These are phyloP conservation scores for Corythornis madagascariensis DNA, from an alignment of 2,113 vertebrate genomes.

Conservation along the genomic window DNA sequence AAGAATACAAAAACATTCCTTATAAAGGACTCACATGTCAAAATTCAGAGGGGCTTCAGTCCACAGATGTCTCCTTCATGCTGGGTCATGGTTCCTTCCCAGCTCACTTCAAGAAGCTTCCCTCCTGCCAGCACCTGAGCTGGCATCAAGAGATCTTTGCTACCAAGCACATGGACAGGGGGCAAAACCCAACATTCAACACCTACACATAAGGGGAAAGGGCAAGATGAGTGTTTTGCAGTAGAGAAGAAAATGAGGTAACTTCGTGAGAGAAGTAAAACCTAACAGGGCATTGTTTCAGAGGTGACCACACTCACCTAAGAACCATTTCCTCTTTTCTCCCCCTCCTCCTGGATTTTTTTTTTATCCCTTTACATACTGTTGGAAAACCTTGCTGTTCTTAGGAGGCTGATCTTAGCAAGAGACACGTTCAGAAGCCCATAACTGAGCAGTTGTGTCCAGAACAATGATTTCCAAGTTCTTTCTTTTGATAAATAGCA, in stretches of 20 bases:
- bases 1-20: slow-evolving; percentile 45
- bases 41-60: slow-evolving; percentile 15
- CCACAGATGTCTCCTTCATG: background rate
- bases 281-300: background rate
- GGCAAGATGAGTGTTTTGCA: background rate
- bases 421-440: background rate
- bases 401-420: background rate
- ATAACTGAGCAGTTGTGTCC: background rate
- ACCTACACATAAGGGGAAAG: background rate
- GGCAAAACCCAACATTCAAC: background rate
- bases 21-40: slow-evolving; percentile 6
- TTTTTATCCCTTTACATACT: background rate
- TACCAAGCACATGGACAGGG: background rate
- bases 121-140: background rate
- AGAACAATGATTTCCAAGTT: slow-evolving; percentile 10
- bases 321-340: background rate
- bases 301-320: background rate
- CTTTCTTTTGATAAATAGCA: slow-evolving; percentile 59
- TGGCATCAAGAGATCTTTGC: background rate
- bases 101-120: background rate
- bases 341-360: background rate
- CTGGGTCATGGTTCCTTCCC: background rate
- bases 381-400: background rate
- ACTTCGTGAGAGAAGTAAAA: background rate
- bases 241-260: slow-evolving; percentile 49